phyloP scores from a whole-genome alignment of 2,888 invertebrate genomes.

The Cosmopolites sordidus region DNA sequence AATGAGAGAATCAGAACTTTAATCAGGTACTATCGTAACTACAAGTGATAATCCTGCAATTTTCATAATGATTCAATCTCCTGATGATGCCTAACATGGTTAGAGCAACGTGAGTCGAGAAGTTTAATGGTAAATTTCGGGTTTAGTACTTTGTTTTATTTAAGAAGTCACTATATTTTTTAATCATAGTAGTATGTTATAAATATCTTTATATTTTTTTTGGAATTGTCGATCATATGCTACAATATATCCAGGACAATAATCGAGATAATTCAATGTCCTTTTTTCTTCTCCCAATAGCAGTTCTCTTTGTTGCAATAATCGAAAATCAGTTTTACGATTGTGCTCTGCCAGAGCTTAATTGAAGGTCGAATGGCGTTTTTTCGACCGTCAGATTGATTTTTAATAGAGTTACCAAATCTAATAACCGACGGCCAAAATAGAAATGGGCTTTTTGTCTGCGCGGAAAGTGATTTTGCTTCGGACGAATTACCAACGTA shows the following conservation, averaged over 20 bases:
- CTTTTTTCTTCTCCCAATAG: background rate
- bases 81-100: too few relatives aligned
- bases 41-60: too few relatives aligned
- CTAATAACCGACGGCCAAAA: conserved; percentile 12
- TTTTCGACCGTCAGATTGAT: conserved; percentile 23
- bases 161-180: too few relatives aligned
- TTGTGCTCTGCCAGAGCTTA: conserved; percentile 22
- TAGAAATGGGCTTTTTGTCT: conserved; percentile 1
- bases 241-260: too few relatives aligned
- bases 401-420: conserved; percentile 27
- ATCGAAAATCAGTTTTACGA: conserved; percentile 39
- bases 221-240: background rate
- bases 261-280: background rate
- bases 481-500: background rate
- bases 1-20: too few relatives aligned
- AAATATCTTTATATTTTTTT: background rate
- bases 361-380: conserved; percentile 17
- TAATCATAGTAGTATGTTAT: too few relatives aligned
- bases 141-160: too few relatives aligned
- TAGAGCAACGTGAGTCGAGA: too few relatives aligned
- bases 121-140: too few relatives aligned
- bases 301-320: conserved; percentile 34
- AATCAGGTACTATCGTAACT: too few relatives aligned
- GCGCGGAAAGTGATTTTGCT: background rate
- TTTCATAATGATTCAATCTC: too few relatives aligned